These are phyloP conservation scores for Sebastes schlegelii DNA, from an alignment of 2,113 vertebrate species.

Conservation along the genomic window DNA sequence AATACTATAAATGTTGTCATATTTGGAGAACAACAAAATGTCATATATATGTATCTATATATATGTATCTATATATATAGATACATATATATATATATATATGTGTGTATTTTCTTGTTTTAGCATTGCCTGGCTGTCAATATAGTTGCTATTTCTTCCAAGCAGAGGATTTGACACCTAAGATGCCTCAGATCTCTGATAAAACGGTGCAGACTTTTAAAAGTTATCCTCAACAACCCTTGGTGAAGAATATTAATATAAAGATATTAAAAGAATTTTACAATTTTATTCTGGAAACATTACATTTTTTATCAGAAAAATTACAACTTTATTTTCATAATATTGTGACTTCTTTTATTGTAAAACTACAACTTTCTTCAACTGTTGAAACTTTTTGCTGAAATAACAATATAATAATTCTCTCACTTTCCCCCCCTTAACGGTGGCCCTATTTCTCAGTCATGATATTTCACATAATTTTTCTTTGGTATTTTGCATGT, in stretches of 20 bases:
- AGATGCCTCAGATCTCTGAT: neutral
- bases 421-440: neutral
- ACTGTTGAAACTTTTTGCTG: neutral
- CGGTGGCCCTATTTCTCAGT: neutral
- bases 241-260: too few relatives aligned
- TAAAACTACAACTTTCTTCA: neutral
- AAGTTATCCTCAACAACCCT: neutral
- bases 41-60: too few relatives aligned
- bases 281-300: too few relatives aligned
- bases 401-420: neutral
- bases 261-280: too few relatives aligned
- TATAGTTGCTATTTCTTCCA: neutral
- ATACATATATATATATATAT: too few relatives aligned
- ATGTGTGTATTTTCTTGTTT: too few relatives aligned
- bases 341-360: neutral
- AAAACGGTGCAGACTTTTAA: neutral
- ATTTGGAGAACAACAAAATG: neutral
- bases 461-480: neutral
- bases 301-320: neutral
- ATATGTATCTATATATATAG: too few relatives aligned
- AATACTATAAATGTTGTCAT: neutral
- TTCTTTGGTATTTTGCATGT: conserved; percentile 20
- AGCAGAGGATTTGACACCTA: neutral
- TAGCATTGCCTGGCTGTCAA: too few relatives aligned
- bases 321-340: neutral